A percentile compares a stretch with the other conserved stretches of the same genome.
Conservation (phyloP, 2,888 invertebrate species). For the Epinotia nisella region DNA sequence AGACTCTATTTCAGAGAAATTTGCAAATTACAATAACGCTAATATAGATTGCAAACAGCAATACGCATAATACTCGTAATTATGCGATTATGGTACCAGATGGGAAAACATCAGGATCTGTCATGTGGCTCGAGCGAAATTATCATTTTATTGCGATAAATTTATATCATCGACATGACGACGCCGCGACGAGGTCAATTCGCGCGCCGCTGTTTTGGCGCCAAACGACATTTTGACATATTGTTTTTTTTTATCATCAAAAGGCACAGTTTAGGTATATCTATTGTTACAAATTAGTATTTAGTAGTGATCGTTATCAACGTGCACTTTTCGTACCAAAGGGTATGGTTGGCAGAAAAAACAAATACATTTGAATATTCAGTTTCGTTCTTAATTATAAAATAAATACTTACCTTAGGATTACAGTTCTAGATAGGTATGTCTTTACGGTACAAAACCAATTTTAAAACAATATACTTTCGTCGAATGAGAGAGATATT, state of each 20-base stretch:
- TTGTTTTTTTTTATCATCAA: constrained; percentile 13
- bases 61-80: constrained; percentile 14
- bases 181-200: constrained; percentile 67
- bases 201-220: constrained; percentile 55
- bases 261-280: constrained; percentile 19
- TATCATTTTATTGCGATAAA: constrained; percentile 68
- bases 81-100: constrained; percentile 54
- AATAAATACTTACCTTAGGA: too few species aligned
- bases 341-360: too few species aligned
- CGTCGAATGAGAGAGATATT: too few species aligned
- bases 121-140: constrained; percentile 67
- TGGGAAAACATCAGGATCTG: constrained; percentile 55
- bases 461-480: too few species aligned
- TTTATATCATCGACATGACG: constrained; percentile 64
- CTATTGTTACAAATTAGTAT: constrained; percentile 40
- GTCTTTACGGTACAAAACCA: too few species aligned
- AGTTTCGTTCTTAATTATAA: too few species aligned
- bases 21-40: too few species aligned
- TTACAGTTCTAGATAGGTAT: too few species aligned
- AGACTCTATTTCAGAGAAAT: too few species aligned
- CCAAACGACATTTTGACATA: constrained; percentile 47
- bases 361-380: too few species aligned
- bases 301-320: too few species aligned
- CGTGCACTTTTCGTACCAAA: too few species aligned
- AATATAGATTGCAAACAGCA: constrained; percentile 8